Conservation (phyloP, 2,113 vertebrate genomes). For the Echinops telfairi region DNA sequence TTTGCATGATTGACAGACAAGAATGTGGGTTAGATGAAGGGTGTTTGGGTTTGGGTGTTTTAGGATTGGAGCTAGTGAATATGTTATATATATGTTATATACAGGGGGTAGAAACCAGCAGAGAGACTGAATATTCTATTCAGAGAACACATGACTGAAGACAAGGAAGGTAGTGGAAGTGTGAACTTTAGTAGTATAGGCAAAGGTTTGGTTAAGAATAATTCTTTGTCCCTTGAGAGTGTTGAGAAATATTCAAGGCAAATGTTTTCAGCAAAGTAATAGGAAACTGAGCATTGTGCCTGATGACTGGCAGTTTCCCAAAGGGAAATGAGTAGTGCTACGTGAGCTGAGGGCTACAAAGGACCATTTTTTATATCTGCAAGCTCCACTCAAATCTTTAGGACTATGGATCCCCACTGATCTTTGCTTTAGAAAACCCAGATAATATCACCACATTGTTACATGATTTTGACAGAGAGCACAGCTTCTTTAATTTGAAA, state of each 20-base stretch:
- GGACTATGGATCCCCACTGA: background rate
- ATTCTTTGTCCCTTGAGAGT: background rate
- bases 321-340: background rate
- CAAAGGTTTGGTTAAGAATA: background rate
- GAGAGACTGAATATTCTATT: background rate
- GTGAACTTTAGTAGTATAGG: too few relatives aligned
- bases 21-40: background rate
- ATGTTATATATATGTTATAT: fast-evolving
- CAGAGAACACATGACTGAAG: background rate
- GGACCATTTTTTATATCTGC: background rate
- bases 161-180: background rate
- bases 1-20: background rate
- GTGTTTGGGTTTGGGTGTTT: background rate
- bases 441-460: background rate
- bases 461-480: background rate
- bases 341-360: background rate
- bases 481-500: conserved; percentile 28
- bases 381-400: background rate
- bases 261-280: background rate
- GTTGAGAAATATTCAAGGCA: background rate
- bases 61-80: background rate
- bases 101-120: background rate
- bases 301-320: background rate
- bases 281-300: background rate
- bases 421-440: background rate